Percentiles rank a stretch among this genome's conserved stretches.
Evolutionary conservation across 2,797 vertebrate species (phyloP).

Genomic region (Sandelia bainsii): DNA sequence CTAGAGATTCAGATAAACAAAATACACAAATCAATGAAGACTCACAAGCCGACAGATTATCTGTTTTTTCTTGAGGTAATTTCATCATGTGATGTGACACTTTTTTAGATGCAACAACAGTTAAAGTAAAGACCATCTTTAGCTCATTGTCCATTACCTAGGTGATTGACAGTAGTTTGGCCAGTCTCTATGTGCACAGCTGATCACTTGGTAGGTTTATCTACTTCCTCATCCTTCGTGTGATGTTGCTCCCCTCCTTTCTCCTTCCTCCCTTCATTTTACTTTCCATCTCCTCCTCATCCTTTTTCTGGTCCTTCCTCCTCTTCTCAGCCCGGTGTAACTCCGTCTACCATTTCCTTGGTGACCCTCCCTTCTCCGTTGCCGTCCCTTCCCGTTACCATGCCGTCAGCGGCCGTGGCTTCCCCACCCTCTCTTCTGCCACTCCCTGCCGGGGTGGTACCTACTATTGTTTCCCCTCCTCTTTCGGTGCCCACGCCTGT

Average conservation of each 20-base stretch:
- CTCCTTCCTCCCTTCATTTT: slow-evolving; percentile 5
- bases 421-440: slow-evolving; percentile 77
- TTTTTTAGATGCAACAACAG: neutral
- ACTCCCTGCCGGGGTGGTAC: slow-evolving; percentile 58
- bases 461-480: slow-evolving; percentile 67
- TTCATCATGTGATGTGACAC: neutral
- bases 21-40: neutral
- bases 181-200: slow-evolving; percentile 11
- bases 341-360: slow-evolving; percentile 78
- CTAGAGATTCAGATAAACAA: no score
- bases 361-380: slow-evolving; percentile 81
- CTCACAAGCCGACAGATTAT: neutral
- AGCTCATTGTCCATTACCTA: slow-evolving; percentile 34
- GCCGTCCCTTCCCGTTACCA: slow-evolving; percentile 82
- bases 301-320: slow-evolving; percentile 69
- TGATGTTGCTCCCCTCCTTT: slow-evolving; percentile 37
- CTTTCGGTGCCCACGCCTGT: slow-evolving; percentile 82
- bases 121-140: slow-evolving; percentile 13
- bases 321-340: slow-evolving; percentile 75
- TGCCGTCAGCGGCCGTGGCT: slow-evolving; percentile 84
- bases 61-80: neutral
- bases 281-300: slow-evolving; percentile 56
- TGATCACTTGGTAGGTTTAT: slow-evolving; percentile 34
- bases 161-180: neutral
- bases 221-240: slow-evolving; percentile 25